Percentiles rank a stretch among this genome's conserved stretches.
These are phyloP conservation scores for Phasia obesa DNA, from an alignment of 2,888 invertebrate species.

Conservation along the genomic window DNA sequence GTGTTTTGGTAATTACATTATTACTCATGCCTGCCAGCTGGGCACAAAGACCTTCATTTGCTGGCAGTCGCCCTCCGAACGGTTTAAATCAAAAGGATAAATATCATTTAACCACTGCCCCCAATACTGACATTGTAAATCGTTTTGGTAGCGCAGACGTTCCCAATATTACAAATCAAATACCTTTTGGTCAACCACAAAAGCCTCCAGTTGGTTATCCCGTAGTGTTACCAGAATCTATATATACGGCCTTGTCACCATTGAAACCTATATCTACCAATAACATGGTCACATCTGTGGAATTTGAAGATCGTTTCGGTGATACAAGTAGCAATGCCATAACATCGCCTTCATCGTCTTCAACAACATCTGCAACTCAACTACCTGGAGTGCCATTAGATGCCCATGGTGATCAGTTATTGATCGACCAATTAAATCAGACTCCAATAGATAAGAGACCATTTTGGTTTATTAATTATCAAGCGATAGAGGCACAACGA, in stretches of 20 bases:
- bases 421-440: conserved; percentile 86
- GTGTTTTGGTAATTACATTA: conserved; percentile 28
- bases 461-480: conserved; percentile 89
- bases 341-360: conserved; percentile 9
- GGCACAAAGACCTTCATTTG: conserved; percentile 86
- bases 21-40: conserved; percentile 43
- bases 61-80: conserved; percentile 84
- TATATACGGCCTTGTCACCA: conserved; percentile 28
- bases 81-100: conserved; percentile 84
- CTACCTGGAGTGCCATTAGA: conserved; percentile 84
- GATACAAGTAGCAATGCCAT: conserved; percentile 7
- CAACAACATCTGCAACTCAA: conserved; percentile 31
- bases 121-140: conserved; percentile 79
- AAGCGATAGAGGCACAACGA: conserved; percentile 85
- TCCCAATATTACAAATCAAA: conserved; percentile 69
- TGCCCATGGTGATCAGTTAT: conserved; percentile 86
- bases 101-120: conserved; percentile 76
- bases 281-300: conserved; percentile 12
- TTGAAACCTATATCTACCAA: neutral
- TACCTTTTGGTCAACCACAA: conserved; percentile 67
- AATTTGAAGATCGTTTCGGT: conserved; percentile 50
- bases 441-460: conserved; percentile 87
- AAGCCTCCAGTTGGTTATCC: conserved; percentile 66
- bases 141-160: conserved; percentile 82
- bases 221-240: conserved; percentile 62